Evolutionary conservation across 1,140 invertebrate species (phyloP).

Genomic region (Orchesella cincta): DNA sequence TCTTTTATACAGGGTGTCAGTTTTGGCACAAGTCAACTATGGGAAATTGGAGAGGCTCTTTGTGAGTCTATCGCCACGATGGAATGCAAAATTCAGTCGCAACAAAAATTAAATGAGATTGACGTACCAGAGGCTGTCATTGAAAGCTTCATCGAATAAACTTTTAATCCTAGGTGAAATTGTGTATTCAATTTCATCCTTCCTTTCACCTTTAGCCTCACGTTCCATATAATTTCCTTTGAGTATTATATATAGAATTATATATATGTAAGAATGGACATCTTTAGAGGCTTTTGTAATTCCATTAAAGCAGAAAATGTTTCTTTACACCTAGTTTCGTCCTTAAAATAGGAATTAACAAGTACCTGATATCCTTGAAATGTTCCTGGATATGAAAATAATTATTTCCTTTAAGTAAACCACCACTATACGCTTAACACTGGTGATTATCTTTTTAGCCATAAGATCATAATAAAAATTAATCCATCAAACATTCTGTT

Average conservation of each 20-base stretch:
- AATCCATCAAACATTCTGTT: no score
- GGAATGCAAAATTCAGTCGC: neutral
- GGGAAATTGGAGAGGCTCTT: conserved; percentile 45
- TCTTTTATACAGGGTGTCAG: conserved; percentile 41
- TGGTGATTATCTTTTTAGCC: no score
- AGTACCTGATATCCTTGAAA: no score
- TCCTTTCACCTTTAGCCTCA: neutral
- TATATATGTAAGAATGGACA: neutral
- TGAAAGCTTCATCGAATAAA: neutral
- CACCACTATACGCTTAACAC: no score
- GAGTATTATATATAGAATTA: neutral
- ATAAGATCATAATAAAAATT: no score
- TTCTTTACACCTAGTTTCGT: no score
- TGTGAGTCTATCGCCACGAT: conserved; percentile 22
- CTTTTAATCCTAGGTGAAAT: neutral
- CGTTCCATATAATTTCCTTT: neutral
- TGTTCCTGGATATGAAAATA: no score
- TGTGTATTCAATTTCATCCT: neutral
- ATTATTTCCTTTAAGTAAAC: no score
- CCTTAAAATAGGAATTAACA: no score
- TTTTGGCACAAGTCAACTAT: conserved; percentile 43
- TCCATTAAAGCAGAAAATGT: no score
- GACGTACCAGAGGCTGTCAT: neutral
- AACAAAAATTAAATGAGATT: neutral
- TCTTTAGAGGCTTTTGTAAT: no score